These are phyloP conservation scores for Rhyacophila brunnea DNA, from an alignment of 1,140 invertebrate genomes.

Conservation along the genomic window DNA sequence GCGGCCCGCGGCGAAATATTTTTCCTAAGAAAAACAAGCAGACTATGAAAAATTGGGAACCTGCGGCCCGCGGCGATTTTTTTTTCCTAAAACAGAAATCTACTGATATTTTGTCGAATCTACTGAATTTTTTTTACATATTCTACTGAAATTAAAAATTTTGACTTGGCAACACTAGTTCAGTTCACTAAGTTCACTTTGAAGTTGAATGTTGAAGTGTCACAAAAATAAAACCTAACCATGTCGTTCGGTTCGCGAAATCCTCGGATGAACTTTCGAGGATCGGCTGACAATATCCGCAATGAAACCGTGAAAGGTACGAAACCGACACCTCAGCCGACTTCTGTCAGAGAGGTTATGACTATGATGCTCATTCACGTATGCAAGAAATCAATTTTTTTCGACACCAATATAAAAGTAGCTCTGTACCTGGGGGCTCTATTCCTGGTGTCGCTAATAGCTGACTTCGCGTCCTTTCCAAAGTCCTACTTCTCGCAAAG, in stretches of 20 bases:
- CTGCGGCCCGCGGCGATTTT: too few relatives aligned
- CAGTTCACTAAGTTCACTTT: too few relatives aligned
- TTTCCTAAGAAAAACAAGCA: too few relatives aligned
- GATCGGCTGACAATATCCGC: slow-evolving; percentile 48
- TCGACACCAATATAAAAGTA: slow-evolving; percentile 83
- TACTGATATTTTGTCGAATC: too few relatives aligned
- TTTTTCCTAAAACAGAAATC: too few relatives aligned
- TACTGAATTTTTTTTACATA: too few relatives aligned
- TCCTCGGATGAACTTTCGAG: slow-evolving; percentile 46
- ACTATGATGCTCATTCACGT: slow-evolving; percentile 81
- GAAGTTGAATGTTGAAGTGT: too few relatives aligned
- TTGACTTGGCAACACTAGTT: too few relatives aligned
- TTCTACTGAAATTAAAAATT: too few relatives aligned
- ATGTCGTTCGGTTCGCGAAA: slow-evolving; percentile 12
- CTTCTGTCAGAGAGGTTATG: slow-evolving; percentile 77
- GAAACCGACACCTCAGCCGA: slow-evolving; percentile 77
- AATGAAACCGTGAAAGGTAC: slow-evolving; percentile 55
- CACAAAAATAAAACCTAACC: slow-evolving; percentile 9
- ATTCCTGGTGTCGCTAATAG: slow-evolving; percentile 80
- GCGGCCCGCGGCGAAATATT: too few relatives aligned
- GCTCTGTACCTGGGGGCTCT: slow-evolving; percentile 77
- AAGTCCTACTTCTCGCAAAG: slow-evolving; percentile 84
- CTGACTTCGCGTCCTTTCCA: slow-evolving; percentile 79
- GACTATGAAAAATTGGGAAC: too few relatives aligned
- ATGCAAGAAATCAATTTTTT: slow-evolving; percentile 83